A percentile compares a stretch with the other conserved stretches of the same genome.
Conservation (phyloP, 64 coral and sea anemone genomes). For the Actinia equina region DNA sequence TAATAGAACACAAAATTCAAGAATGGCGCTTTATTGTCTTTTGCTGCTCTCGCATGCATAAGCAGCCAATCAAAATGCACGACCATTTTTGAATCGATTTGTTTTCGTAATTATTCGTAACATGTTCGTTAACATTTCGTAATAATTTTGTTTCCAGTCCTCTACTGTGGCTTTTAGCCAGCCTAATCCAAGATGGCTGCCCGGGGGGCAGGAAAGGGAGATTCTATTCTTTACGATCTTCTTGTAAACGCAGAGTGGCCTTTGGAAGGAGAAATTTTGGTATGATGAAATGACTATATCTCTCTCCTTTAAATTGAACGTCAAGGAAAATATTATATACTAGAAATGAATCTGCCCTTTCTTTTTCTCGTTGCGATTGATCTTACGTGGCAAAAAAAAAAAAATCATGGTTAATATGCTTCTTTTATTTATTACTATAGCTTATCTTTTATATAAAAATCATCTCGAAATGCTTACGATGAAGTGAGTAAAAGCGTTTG, state of each 20-base stretch:
- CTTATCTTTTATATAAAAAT: no score
- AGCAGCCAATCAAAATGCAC: not conserved
- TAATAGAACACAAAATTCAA: not conserved
- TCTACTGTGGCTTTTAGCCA: not conserved
- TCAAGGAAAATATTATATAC: not conserved
- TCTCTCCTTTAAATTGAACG: not conserved
- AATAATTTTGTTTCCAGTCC: not conserved
- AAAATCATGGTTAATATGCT: not conserved
- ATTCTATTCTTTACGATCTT: slow-evolving; percentile 91
- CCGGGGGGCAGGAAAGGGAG: slow-evolving; percentile 9
- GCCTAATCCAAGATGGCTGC: slow-evolving; percentile 76
- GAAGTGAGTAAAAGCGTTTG: no score
- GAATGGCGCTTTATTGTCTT: not conserved
- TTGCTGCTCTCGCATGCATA: not conserved
- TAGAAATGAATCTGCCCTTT: not conserved
- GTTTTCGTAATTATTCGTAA: not conserved
- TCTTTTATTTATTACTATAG: not conserved
- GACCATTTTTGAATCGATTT: not conserved
- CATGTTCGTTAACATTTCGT: not conserved
- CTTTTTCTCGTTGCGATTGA: not conserved
- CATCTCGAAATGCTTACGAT: not conserved
- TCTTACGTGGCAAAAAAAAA: no score
- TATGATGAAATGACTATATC: slow-evolving; percentile 17
- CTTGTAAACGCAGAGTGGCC: slow-evolving; percentile 90
- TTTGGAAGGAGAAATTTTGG: slow-evolving; percentile 83